Evolutionary conservation across 2,888 invertebrate genomes (phyloP), one percentile per base, ranked within the genome.

Genomic region (Napeogenes sylphis): DNA sequence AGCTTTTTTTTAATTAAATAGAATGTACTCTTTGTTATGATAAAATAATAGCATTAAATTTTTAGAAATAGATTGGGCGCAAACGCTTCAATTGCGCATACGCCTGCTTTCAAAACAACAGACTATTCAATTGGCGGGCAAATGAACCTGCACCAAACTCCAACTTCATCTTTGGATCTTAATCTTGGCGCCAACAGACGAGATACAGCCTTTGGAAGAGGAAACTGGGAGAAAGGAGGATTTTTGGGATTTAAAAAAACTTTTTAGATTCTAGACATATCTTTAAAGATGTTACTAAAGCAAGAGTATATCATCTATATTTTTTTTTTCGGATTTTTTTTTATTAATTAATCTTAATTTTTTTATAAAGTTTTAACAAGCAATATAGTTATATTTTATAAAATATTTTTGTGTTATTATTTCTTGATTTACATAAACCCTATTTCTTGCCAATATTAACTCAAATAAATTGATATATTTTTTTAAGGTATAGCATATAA

Each of bases 41-140:
- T 10, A 42, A 42, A 10, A 42, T 42, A 42, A 42, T 2, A 2
- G 10, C 3, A 10, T 42, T 10, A 10, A n/a, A 32, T 21, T 64
- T 64, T 62, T 69, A 76, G 75, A 46, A 66, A 75, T 33, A 69
- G 65, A 14, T 54, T 70, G 4, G 70, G 71, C 3, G 74, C 69
- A 5, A 65, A 65, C 21, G 71, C 75, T 0, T 69, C 72, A 2
- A 62, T 72, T 4, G 45, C 71, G 0, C 72, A 71, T 13, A 75
- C 71, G 2, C 72, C 72, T 2, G 67, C 71, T 42, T 72, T 72
- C 45, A 69, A 75, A 21, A 64, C 69, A 55, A 75, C 73, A 0
- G 69, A 73, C 30, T 72, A 73, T 51, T 68, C 70, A 0, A 59
- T 71, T 2, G 71, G 71, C 4, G 66, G 70, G 2, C 70, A 65